These are phyloP conservation scores for Ibycter americanus DNA, from an alignment of 2,797 vertebrate genomes.

Conservation along the genomic window DNA sequence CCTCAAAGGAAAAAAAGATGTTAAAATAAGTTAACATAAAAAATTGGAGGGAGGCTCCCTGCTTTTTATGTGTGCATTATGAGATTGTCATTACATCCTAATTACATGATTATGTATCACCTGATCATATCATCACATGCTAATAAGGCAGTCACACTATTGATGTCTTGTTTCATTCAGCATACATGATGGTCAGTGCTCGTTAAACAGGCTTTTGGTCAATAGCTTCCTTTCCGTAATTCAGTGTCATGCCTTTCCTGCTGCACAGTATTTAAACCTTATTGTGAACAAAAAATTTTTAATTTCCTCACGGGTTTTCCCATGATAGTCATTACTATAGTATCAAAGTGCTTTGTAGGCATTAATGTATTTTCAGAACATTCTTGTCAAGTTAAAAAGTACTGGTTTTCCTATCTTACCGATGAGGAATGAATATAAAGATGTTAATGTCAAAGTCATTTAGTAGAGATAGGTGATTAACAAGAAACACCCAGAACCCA, in stretches of 20 bases:
- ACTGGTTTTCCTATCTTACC: neutral
- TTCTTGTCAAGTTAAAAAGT: neutral
- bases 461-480: neutral
- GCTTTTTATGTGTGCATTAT: neutral
- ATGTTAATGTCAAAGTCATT: neutral
- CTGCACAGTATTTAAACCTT: neutral
- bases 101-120: neutral
- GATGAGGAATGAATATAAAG: neutral
- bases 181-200: neutral
- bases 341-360: neutral
- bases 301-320: neutral
- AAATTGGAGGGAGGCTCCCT: neutral
- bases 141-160: neutral
- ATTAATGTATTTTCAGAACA: neutral
- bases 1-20: neutral
- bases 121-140: neutral
- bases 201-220: neutral
- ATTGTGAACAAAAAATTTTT: neutral
- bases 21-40: neutral
- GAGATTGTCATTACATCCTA: neutral
- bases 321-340: neutral
- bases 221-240: neutral
- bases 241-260: neutral
- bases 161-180: neutral
- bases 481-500: neutral